These are phyloP conservation scores for Sinodicranocentrus sp. DNA, from an alignment of 2,888 invertebrate species.

Conservation along the genomic window DNA sequence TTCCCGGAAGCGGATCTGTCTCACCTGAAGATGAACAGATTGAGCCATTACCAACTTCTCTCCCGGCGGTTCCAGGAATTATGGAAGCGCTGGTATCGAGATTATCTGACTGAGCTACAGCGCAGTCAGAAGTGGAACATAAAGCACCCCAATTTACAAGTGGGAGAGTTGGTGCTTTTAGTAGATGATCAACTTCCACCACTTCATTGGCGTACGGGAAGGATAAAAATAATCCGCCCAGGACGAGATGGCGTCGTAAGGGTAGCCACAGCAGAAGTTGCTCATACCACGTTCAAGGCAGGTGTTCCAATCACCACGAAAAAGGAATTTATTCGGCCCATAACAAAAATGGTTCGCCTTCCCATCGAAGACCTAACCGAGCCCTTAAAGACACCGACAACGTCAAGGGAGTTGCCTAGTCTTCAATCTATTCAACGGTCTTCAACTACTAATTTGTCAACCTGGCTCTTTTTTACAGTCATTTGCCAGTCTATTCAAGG, in stretches of 20 bases:
- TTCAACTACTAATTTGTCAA: too few species aligned
- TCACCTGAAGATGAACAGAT: conserved; percentile 40
- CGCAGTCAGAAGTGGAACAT: conserved; percentile 16
- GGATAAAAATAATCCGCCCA: conserved; percentile 40
- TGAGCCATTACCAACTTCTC: conserved; percentile 47
- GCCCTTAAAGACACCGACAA: too few species aligned
- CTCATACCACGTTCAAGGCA: background rate
- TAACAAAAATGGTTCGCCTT: conserved; percentile 26
- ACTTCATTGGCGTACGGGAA: conserved; percentile 50
- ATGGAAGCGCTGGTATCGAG: conserved; percentile 58
- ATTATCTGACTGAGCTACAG: conserved; percentile 54
- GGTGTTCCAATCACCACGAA: background rate
- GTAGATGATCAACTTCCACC: conserved; percentile 41
- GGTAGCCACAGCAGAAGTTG: conserved; percentile 48
- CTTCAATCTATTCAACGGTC: too few species aligned
- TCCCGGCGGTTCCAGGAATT: conserved; percentile 34
- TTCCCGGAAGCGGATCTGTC: conserved; percentile 33
- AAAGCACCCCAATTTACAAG: conserved; percentile 24
- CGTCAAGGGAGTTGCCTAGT: too few species aligned
- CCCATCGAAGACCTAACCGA: conserved; percentile 16
- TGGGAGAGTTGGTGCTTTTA: conserved; percentile 58
- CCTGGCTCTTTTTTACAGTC: too few species aligned
- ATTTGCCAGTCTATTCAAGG: too few species aligned
- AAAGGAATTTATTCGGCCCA: conserved; percentile 49
- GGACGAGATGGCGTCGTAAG: conserved; percentile 52